These are phyloP conservation scores for Caenorhabditis wallacei DNA, from an alignment of 2,888 invertebrate genomes.

Conservation along the genomic window DNA sequence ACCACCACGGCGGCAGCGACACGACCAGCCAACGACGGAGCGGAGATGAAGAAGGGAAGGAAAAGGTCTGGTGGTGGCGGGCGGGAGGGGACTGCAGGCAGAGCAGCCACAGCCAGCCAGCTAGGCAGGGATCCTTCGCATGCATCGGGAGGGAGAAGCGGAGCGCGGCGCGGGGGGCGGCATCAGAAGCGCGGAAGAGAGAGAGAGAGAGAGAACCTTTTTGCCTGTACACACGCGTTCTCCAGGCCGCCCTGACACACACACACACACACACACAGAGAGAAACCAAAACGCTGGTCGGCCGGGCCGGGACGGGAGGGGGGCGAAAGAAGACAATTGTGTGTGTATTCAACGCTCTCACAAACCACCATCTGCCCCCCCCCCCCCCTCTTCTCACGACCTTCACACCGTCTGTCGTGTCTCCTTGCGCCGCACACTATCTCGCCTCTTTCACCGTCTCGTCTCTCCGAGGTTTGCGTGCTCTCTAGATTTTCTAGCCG, in stretches of 20 bases:
- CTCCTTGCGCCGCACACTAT: constrained; percentile 35
- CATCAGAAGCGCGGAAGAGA: not conserved
- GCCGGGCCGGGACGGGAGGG: not conserved
- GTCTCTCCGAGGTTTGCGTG: not conserved
- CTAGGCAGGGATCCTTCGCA: not conserved
- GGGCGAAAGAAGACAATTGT: not conserved
- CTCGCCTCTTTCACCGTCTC: constrained; percentile 10
- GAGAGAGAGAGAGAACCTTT: not conserved
- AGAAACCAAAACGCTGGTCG: not conserved
- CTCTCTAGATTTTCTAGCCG: constrained; percentile 29
- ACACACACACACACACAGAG: not conserved
- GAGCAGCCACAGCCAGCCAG: constrained; percentile 16
- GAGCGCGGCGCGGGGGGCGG: not conserved
- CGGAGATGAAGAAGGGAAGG: constrained; percentile 11
- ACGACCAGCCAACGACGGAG: no score
- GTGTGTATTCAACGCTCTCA: no score
- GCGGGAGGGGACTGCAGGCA: not conserved
- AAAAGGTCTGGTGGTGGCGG: constrained; percentile 6
- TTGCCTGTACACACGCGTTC: constrained; percentile 4
- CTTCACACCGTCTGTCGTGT: constrained; percentile 32
- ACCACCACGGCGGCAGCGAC: no score
- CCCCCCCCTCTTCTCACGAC: constrained; percentile 28
- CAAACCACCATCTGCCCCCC: constrained; percentile 37
- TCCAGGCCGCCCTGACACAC: no score
- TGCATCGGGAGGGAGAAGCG: no score